phyloP scores from a whole-genome alignment of 1,140 invertebrate species.

The Micrasema longulum region DNA sequence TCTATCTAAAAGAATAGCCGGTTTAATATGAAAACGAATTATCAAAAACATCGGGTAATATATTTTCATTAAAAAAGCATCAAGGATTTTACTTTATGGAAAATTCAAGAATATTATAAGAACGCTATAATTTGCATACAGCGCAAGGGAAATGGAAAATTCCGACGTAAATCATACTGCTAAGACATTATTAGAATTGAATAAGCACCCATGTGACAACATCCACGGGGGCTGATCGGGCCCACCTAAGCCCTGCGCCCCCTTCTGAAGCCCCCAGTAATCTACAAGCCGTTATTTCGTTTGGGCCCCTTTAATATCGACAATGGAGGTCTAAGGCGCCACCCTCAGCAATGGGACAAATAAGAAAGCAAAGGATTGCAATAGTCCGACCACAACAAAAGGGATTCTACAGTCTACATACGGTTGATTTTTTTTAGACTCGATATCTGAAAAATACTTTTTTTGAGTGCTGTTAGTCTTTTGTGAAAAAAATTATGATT shows the following conservation, averaged over 20 bases:
- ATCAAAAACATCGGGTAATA: too few relatives aligned
- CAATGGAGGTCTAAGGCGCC: slow-evolving; percentile 41
- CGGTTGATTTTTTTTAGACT: too few relatives aligned
- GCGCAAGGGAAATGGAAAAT: slow-evolving; percentile 5
- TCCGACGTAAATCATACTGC: slow-evolving; percentile 26
- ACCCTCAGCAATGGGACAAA: slow-evolving; percentile 3
- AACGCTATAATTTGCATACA: slow-evolving; percentile 3
- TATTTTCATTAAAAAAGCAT: slow-evolving; percentile 5
- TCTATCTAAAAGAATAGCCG: too few relatives aligned
- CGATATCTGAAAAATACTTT: too few relatives aligned
- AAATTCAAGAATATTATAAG: background rate
- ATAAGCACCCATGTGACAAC: slow-evolving; percentile 22
- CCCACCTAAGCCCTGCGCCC: slow-evolving; percentile 3
- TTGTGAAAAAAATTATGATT: too few relatives aligned
- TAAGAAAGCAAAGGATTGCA: slow-evolving; percentile 37
- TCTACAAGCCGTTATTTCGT: slow-evolving; percentile 53
- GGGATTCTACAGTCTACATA: background rate
- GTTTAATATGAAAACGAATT: too few relatives aligned
- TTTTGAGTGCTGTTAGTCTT: too few relatives aligned
- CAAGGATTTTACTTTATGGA: background rate
- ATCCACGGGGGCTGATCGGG: background rate
- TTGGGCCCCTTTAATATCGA: slow-evolving; percentile 51
- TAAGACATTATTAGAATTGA: slow-evolving; percentile 39
- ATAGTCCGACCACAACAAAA: background rate
- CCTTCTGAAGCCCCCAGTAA: slow-evolving; percentile 42